Evolutionary conservation across 1,140 invertebrate species (phyloP).

Genomic region (Sycobia sp.): DNA sequence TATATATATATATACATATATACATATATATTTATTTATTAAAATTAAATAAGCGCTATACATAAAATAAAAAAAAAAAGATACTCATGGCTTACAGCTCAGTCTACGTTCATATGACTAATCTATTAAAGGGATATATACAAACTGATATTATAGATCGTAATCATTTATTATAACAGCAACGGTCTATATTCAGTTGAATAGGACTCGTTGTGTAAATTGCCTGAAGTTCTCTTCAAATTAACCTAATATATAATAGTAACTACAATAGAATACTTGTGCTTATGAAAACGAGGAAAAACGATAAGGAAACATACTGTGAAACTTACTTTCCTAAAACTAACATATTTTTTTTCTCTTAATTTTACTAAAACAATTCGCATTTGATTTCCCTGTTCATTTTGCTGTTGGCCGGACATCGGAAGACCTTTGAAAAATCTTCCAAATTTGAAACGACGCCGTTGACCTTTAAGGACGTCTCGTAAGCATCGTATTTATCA

Average conservation of each 20-base stretch:
- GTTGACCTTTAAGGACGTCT: conserved; percentile 25
- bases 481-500: conserved; percentile 30
- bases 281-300: too few species aligned
- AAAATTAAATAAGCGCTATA: too few species aligned
- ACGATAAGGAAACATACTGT: too few species aligned
- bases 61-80: too few species aligned
- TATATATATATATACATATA: too few species aligned
- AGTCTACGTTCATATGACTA: too few species aligned
- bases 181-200: background rate
- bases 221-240: background rate
- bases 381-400: conserved; percentile 26
- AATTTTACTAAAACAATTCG: conserved; percentile 17
- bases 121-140: too few species aligned
- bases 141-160: background rate
- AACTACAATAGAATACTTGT: conserved; percentile 22
- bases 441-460: conserved; percentile 26
- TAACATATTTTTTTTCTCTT: too few species aligned
- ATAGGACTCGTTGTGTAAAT: background rate
- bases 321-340: too few species aligned
- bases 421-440: conserved; percentile 10
- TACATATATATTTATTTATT: too few species aligned
- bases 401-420: background rate
- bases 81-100: too few species aligned
- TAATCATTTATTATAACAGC: conserved; percentile 17
- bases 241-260: background rate